Base-by-base conservation (phyloP, 2,797 vertebrate genomes). In the Arrhamphus sclerolepis region DNA sequence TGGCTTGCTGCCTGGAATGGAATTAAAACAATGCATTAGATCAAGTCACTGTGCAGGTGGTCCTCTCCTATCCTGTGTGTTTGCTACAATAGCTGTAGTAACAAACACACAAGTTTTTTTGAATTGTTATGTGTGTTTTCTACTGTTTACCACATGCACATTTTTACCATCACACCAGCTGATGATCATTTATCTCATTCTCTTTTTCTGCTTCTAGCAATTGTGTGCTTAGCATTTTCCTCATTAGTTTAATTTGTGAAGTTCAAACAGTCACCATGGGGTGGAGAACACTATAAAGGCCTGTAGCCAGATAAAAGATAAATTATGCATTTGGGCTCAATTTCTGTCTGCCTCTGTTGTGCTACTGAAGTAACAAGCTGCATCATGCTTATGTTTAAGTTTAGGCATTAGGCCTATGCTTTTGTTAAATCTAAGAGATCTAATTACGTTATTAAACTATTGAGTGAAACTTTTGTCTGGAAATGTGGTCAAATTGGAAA, bases 41-140 rank as follows among this genome's bases (percentile, higher is more conserved):
- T 82, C 79, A 79, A 89, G 88, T 90, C 86, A 87, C 89, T 49
- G 62, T 92, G 90, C 90, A 91, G 80, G 86, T 87, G 85, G 73
- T 86, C 85, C 75, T 81, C 80, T 83, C 78, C 69, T 81, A 75
- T 89, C 86, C 83, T 31, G 67, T 86, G 83, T 80, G 74, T 88
- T 90, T 89, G 86, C 71, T 73, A 46, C 74, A 46, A 50, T 72
- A 72, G 63, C 62, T 52, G 55, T 57, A 40, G 63, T 75, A 48
- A 66, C 81, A 87, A 88, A 88, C 14, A n/a, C 67, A 75, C 56
- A 19, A 61, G 54, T 73, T 29, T 11, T 11, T 34, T 34, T 34
- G n/a, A n/a, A n/a, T 26, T 26, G 2, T 62, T 71, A 31, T 56
- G 39, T 82, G 57, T 82, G 41, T 75, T 66, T 60, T 62, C 28